Evolutionary conservation across 2,797 vertebrate genomes (phyloP).

Genomic region (Chloroceryle inda): DNA sequence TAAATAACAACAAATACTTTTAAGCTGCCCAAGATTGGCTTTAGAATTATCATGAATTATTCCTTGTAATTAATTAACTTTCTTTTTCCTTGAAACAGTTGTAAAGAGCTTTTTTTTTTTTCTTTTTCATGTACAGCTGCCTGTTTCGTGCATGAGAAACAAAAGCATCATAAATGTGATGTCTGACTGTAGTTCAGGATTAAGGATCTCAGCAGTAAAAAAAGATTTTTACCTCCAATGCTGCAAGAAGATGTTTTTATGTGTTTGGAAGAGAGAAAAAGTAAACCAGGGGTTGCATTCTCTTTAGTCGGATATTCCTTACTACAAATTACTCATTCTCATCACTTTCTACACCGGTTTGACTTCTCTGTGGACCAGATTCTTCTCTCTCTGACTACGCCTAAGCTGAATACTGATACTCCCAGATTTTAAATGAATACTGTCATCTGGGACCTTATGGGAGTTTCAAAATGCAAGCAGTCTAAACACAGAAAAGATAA

Average conservation of each 20-base stretch:
- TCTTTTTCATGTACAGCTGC: neutral
- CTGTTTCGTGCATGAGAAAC: neutral
- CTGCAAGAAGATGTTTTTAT: neutral
- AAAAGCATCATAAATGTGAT: neutral
- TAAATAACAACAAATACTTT: neutral
- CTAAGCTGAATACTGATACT: neutral
- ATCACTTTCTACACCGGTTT: neutral
- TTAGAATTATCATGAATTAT: neutral
- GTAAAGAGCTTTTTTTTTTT: neutral
- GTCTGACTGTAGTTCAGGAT: neutral
- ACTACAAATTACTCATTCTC: neutral
- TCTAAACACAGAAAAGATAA: neutral
- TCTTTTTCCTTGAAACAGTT: slow-evolving; percentile 4
- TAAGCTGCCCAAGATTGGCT: neutral
- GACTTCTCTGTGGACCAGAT: neutral
- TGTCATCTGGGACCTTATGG: neutral
- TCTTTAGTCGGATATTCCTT: neutral
- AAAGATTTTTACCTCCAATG: neutral
- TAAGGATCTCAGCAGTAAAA: neutral
- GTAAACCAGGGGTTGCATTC: neutral
- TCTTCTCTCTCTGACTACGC: neutral
- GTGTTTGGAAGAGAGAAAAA: neutral
- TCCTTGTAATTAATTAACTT: neutral
- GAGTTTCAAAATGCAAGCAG: neutral
- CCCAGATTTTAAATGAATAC: neutral